Conservation (phyloP, 2,113 vertebrate genomes). For the Urocitellus parryii region DNA sequence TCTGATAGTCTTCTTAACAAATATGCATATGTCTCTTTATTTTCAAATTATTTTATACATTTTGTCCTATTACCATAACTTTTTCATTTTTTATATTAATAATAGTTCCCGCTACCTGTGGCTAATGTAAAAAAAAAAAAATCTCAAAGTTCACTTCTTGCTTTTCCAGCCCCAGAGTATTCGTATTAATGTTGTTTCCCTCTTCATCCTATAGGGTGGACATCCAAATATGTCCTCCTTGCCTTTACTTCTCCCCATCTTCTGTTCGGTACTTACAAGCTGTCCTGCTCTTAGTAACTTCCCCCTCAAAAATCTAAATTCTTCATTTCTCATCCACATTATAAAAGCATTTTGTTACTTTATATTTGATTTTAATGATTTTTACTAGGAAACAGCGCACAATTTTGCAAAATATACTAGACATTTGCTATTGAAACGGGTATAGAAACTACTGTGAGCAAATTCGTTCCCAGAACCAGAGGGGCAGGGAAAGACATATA, state of each 20-base stretch:
- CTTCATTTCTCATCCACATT: not conserved
- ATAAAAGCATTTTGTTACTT: not conserved
- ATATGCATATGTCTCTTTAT: not conserved
- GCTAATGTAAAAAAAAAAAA: not conserved
- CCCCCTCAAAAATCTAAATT: not conserved
- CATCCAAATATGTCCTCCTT: not conserved
- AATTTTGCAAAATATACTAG: constrained; percentile 14
- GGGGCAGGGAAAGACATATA: not conserved
- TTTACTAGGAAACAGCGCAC: not conserved
- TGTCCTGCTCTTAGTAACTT: not conserved
- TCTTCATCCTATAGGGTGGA: not conserved
- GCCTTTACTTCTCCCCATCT: not conserved
- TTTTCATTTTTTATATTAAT: not conserved
- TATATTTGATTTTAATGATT: not conserved
- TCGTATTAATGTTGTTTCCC: not conserved
- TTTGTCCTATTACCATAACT: not conserved
- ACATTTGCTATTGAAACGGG: not conserved
- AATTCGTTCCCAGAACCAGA: not conserved
- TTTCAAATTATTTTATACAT: constrained; percentile 5
- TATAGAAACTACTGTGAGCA: not conserved
- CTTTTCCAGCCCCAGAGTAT: constrained; percentile 1
- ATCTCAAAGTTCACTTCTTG: constrained; percentile 40
- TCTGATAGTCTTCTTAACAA: not conserved
- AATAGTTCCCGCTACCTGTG: not conserved
- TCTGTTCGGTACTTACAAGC: not conserved